Evolutionary conservation across 2,113 vertebrate genomes (phyloP).

Genomic region (Orthonyx spaldingii): DNA sequence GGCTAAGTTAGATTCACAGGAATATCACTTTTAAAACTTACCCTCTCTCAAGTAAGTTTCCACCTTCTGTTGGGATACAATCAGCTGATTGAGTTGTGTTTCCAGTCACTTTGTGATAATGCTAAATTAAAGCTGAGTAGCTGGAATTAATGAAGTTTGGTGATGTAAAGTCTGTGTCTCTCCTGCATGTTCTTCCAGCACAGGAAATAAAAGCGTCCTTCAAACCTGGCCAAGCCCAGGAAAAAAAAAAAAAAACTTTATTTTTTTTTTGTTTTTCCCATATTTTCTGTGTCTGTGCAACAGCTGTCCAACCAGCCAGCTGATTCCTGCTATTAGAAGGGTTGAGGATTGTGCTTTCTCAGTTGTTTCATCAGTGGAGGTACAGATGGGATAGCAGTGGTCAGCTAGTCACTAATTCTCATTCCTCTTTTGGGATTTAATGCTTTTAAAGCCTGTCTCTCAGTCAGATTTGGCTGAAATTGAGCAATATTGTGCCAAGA

Average conservation of each 20-base stretch:
- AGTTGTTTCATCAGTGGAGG: not conserved
- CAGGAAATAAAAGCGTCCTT: not conserved
- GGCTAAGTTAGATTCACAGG: not conserved
- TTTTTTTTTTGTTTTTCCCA: rapidly evolving
- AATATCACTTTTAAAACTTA: not conserved
- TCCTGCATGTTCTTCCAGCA: rapidly evolving
- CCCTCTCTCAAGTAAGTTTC: not conserved
- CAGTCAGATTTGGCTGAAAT: not conserved
- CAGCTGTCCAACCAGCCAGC: not conserved
- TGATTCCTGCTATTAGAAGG: not conserved
- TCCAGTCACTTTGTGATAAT: not conserved
- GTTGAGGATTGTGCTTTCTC: not conserved
- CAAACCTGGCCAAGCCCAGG: not conserved
- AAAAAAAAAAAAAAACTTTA: not conserved
- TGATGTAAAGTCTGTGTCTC: not conserved
- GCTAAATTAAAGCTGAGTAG: not conserved
- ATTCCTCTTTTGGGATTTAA: not conserved
- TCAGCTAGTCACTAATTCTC: not conserved
- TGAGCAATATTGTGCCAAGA: not conserved
- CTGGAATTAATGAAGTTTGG: not conserved
- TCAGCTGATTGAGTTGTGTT: not conserved
- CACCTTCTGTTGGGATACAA: not conserved
- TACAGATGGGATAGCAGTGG: not conserved
- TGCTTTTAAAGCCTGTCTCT: not conserved
- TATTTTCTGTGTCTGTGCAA: not conserved